Evolutionary conservation across 2,797 vertebrate genomes (phyloP), one percentile per base, ranked within the genome.

Genomic region (Falco berigora): DNA sequence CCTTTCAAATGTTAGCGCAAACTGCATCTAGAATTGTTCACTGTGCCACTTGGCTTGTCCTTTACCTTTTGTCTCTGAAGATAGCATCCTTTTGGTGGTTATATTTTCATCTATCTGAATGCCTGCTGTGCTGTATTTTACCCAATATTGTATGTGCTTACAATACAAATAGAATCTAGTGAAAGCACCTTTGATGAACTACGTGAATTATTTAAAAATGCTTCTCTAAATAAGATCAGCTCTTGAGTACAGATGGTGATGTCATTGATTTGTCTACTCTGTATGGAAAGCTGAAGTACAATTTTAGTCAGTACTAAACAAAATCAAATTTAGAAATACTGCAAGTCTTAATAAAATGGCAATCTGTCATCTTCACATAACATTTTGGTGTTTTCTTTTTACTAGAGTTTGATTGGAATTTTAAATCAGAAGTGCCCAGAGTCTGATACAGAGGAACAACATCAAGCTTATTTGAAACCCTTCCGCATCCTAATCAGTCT

Each of bases 401-500:
- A 53, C 74, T 80, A 99, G 99, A 98, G 98, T 62, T 95, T 99
- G 92, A 98, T 98, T 79, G 98, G 98, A 97, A 99, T 99, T 91
- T 97, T 99, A 88, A 98, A 98, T 93, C 99, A 99, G 97, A 98
- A 98, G 64, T 97, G 98, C 88, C 84, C 96, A 4, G 98, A 99
- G 18, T 96, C 86, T 17, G 97, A 99, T 28, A 67, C 94, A 1
- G 99, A 99, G 56, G 99, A 98, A 18, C 94, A 98, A 62, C 98
- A 98, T 30, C 97, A 98, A 32, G 97, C 97, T 7, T 99, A 99
- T 85, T 98, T 99, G 95, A 98, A 98, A 98, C 99, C 99, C 17
- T 99, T 99, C 97, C 98, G 99, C n/a, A 98, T 99, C 96, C 98
- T 99, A 9, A 95, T 99, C 92, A 99, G 99, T 94, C 98, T 99